Conservation (phyloP, 1,140 invertebrate genomes). For the Pteromalus puparum region DNA sequence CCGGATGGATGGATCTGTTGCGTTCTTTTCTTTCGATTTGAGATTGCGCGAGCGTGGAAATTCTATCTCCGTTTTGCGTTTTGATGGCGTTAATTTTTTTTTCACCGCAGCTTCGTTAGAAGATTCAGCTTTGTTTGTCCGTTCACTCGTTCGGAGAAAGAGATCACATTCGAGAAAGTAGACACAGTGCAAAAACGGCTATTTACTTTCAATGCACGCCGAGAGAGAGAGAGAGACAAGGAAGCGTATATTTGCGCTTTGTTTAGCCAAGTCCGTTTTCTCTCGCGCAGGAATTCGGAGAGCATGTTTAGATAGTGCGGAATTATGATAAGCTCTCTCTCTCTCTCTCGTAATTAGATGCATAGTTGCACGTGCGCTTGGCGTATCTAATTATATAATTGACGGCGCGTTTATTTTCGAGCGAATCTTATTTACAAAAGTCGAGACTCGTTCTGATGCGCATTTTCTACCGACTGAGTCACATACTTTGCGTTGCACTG, state of each 20-base stretch:
- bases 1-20: neutral
- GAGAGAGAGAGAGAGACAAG: neutral
- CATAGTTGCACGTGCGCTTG: neutral
- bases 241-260: neutral
- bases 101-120: no score
- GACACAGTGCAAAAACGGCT: no score
- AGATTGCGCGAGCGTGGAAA: no score
- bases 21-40: neutral
- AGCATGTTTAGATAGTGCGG: neutral
- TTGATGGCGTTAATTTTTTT: no score
- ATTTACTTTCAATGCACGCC: neutral
- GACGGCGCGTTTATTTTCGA: constrained; percentile 7
- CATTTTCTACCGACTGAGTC: neutral
- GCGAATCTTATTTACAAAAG: neutral
- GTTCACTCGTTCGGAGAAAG: no score
- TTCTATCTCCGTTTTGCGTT: no score
- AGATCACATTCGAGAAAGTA: no score
- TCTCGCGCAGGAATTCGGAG: neutral
- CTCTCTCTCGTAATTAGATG: constrained; percentile 23
- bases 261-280: neutral
- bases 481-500: no score
- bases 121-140: no score
- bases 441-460: neutral
- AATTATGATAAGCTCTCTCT: constrained; percentile 17
- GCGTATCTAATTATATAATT: constrained; percentile 23